Evolutionary conservation across 2,113 vertebrate genomes (phyloP).

Genomic region (Ammodytes dubius): DNA sequence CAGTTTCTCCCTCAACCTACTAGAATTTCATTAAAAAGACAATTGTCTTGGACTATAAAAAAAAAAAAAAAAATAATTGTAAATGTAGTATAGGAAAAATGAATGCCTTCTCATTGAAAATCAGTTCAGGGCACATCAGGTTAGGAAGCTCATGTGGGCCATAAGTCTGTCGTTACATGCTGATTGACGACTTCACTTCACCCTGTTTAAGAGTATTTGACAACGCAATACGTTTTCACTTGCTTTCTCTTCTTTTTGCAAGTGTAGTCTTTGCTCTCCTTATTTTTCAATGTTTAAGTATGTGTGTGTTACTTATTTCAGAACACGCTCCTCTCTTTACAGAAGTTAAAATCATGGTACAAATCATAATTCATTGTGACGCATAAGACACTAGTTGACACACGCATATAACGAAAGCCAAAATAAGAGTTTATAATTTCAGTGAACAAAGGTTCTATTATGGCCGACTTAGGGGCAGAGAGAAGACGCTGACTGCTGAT

Average conservation of each 20-base stretch:
- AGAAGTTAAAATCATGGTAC: slow-evolving; percentile 31
- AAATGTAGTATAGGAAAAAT: neutral
- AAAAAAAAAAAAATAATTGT: neutral
- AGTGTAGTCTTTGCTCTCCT: neutral
- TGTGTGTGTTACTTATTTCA: neutral
- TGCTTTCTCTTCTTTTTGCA: neutral
- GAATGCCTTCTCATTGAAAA: neutral
- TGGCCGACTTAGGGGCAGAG: slow-evolving; percentile 54
- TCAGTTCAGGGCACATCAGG: slow-evolving; percentile 8
- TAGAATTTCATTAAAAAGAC: neutral
- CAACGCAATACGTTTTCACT: slow-evolving; percentile 2
- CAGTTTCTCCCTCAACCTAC: neutral
- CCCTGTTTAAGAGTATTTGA: slow-evolving; percentile 20
- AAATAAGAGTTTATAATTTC: slow-evolving; percentile 77
- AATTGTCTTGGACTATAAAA: neutral
- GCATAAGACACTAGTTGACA: slow-evolving; percentile 58
- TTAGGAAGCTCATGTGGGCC: neutral
- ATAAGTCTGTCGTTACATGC: slow-evolving; percentile 27
- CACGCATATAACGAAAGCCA: slow-evolving; percentile 57
- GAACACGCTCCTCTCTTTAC: neutral
- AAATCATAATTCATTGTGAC: slow-evolving; percentile 54
- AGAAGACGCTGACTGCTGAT: slow-evolving; percentile 83
- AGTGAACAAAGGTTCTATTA: slow-evolving; percentile 74
- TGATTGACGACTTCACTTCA: neutral
- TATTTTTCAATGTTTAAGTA: neutral